These are phyloP conservation scores for Pitangus sulphuratus DNA, from an alignment of 2,797 vertebrate genomes.

Conservation along the genomic window DNA sequence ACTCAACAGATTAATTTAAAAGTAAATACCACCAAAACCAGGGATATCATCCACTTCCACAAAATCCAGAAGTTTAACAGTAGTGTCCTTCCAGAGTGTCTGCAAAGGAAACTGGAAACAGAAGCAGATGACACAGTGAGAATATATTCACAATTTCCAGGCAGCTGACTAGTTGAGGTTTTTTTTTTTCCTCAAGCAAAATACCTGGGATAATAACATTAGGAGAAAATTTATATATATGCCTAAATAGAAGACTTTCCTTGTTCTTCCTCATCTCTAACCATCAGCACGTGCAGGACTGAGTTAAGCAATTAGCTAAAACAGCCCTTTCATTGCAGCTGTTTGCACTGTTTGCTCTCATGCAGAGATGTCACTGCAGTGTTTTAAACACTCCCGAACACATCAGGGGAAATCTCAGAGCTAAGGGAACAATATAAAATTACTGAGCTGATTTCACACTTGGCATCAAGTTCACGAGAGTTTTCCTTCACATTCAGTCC, in stretches of 20 bases:
- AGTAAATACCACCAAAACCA: conserved; percentile 77
- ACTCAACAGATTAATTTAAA: not conserved
- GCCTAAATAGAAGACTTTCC: not conserved
- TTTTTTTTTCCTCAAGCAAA: not conserved
- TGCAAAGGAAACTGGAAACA: conserved; percentile 85
- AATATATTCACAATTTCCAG: not conserved
- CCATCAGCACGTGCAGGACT: not conserved
- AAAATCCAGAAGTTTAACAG: conserved; percentile 88
- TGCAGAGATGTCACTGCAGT: fast-evolving
- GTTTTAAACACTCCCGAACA: not conserved
- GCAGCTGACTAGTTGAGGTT: not conserved
- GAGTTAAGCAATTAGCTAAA: not conserved
- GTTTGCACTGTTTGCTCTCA: not conserved
- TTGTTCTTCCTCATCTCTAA: not conserved
- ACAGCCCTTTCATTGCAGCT: not conserved
- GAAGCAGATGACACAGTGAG: not conserved
- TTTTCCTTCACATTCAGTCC: not conserved
- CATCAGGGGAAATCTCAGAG: not conserved
- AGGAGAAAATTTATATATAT: not conserved
- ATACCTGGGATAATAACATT: not conserved
- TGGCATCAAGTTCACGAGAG: not conserved
- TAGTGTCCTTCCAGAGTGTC: conserved; percentile 85
- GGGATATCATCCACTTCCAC: conserved; percentile 81
- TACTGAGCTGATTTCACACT: not conserved
- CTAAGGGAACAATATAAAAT: not conserved